Evolutionary conservation across 2,113 vertebrate species (phyloP).

Genomic region (Sterrhoptilus dennistouni): DNA sequence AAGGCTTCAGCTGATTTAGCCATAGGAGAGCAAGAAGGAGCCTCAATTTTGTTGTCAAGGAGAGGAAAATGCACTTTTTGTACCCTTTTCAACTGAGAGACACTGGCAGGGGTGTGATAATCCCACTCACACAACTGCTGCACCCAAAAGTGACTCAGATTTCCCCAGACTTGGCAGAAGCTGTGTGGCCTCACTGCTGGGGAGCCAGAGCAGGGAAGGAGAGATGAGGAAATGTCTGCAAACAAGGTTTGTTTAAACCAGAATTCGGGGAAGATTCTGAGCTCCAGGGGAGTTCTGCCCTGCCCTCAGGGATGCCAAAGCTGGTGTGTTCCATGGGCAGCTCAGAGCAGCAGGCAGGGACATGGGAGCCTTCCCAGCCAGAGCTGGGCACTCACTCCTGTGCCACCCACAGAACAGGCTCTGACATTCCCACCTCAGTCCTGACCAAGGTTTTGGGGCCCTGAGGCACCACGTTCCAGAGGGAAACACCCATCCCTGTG

Average conservation of each 20-base stretch:
- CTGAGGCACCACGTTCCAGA: not conserved
- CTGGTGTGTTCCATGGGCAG: not conserved
- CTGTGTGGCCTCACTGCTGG: rapidly evolving
- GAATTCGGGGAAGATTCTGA: not conserved
- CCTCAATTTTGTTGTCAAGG: not conserved
- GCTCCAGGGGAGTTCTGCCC: too few relatives aligned
- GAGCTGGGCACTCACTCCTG: rapidly evolving
- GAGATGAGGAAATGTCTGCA: not conserved
- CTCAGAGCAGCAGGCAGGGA: not conserved
- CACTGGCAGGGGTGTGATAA: not conserved
- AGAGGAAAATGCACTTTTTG: not conserved
- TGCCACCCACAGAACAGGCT: not conserved
- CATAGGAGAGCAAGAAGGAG: not conserved
- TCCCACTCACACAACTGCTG: not conserved
- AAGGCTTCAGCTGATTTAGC: not conserved
- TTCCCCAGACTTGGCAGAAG: not conserved
- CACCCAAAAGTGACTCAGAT: not conserved
- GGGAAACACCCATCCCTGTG: not conserved
- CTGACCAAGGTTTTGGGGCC: rapidly evolving
- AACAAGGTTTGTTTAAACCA: not conserved
- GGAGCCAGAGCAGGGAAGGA: not conserved
- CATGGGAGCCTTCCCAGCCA: not conserved
- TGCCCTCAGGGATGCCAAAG: rapidly evolving
- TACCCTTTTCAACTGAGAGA: not conserved
- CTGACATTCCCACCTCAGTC: rapidly evolving